These are phyloP conservation scores for Bolinopsis microptera DNA, from an alignment of 37 sponge, comb jelly and placozoan genomes.

Conservation along the genomic window DNA sequence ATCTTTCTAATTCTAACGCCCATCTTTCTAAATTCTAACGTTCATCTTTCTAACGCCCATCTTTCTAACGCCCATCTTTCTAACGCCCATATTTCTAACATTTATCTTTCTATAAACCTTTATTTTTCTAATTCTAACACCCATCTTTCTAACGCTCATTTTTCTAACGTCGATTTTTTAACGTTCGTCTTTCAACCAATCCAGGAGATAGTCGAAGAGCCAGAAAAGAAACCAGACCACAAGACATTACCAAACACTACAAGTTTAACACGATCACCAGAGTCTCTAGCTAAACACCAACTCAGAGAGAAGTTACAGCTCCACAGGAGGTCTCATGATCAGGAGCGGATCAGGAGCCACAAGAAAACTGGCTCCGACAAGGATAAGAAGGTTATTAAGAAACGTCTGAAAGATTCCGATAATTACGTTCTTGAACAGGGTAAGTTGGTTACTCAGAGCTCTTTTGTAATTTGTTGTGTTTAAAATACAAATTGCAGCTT, in stretches of 20 bases:
- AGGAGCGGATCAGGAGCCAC: background rate
- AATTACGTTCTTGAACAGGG: constrained; percentile 39
- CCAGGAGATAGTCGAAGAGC: background rate
- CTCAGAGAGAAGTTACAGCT: constrained; percentile 21
- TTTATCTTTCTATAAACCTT: too few relatives aligned
- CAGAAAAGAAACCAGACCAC: background rate
- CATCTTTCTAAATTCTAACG: too few relatives aligned
- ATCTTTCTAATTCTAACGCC: too few relatives aligned
- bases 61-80: too few relatives aligned
- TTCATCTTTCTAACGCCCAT: too few relatives aligned
- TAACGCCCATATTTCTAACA: too few relatives aligned
- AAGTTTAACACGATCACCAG: background rate
- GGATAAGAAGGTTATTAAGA: constrained; percentile 5
- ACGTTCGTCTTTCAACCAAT: too few relatives aligned
- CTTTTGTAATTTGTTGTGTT: background rate
- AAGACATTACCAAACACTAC: background rate
- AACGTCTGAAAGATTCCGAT: constrained; percentile 48
- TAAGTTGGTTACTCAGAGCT: background rate
- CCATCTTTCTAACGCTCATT: too few relatives aligned
- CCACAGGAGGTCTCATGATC: constrained; percentile 47
- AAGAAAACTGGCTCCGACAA: constrained; percentile 13
- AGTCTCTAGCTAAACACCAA: background rate
- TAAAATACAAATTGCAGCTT: background rate
- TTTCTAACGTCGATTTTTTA: too few relatives aligned
- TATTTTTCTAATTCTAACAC: too few relatives aligned